These are phyloP conservation scores for Meleagris gallopavo DNA, from an alignment of 2,113 vertebrate genomes.

Conservation along the genomic window DNA sequence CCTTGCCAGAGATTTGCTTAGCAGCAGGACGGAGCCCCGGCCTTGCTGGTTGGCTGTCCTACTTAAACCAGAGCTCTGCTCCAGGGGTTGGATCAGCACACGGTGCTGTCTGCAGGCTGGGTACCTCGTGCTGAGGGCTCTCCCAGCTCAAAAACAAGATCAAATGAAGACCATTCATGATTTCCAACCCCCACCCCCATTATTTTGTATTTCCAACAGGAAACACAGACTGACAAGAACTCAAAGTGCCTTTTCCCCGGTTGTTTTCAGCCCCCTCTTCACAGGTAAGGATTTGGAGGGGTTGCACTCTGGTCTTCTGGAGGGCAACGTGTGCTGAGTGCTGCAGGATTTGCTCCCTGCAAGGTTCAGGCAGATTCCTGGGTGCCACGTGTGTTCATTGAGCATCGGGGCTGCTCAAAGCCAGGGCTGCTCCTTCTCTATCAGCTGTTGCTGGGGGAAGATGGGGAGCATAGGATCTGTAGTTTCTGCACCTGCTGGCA, in stretches of 20 bases:
- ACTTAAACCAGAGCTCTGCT: background rate
- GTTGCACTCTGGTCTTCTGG: accelerated
- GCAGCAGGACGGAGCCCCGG: background rate
- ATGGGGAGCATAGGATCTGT: too few species aligned
- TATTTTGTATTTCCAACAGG: slow-evolving; percentile 60
- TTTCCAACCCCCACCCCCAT: too few species aligned
- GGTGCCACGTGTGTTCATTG: too few species aligned
- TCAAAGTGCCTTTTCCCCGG: slow-evolving; percentile 97
- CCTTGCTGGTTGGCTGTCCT: slow-evolving; percentile 44
- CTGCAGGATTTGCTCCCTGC: too few species aligned
- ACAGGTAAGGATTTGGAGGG: slow-evolving; percentile 83
- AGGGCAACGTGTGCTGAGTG: accelerated
- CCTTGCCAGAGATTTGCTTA: background rate
- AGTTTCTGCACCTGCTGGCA: too few species aligned
- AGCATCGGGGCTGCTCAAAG: too few species aligned
- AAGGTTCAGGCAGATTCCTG: too few species aligned
- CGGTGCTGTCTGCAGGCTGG: background rate
- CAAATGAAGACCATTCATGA: too few species aligned
- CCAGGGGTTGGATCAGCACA: background rate
- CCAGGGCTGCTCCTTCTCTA: too few species aligned
- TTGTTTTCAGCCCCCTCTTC: slow-evolving; percentile 92
- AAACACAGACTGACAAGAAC: slow-evolving; percentile 93
- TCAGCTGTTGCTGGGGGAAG: background rate
- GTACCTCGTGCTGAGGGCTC: background rate
- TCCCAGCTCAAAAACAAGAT: background rate